Conservation (phyloP, 2,797 vertebrate species). For the Coilia nasus region DNA sequence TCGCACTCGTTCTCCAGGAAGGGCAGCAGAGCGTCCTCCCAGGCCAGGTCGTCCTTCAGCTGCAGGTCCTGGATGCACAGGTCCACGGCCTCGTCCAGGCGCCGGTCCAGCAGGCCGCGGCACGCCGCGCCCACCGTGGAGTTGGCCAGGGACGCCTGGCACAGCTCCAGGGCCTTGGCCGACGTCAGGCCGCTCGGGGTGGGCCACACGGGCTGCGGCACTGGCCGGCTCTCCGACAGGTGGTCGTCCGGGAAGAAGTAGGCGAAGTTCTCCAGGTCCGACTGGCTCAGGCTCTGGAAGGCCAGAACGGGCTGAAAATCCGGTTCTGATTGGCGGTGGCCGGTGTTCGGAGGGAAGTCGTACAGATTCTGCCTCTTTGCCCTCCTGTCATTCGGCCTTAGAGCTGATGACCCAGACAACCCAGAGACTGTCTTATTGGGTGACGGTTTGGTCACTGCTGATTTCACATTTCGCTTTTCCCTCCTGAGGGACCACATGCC, state of each 20-base stretch:
- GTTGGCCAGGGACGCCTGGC: constrained; percentile 67
- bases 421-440: neutral
- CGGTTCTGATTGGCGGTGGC: constrained; percentile 55
- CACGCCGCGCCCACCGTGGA: constrained; percentile 73
- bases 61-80: constrained; percentile 79
- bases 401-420: neutral
- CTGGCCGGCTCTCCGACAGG: constrained; percentile 59
- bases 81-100: constrained; percentile 71
- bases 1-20: constrained; percentile 86
- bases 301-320: constrained; percentile 65
- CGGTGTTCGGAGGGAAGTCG: constrained; percentile 6
- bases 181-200: constrained; percentile 69
- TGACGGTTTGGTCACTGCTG: neutral
- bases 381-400: neutral
- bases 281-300: constrained; percentile 62
- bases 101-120: constrained; percentile 66
- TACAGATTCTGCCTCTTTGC: constrained; percentile 19
- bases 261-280: constrained; percentile 66
- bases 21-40: constrained; percentile 69
- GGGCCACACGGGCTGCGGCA: constrained; percentile 69
- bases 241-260: constrained; percentile 84
- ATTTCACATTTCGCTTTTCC: neutral
- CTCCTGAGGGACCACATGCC: neutral
- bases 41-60: constrained; percentile 77
- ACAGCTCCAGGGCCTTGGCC: constrained; percentile 69